Base-by-base conservation (phyloP, 2,113 vertebrate genomes). In the Macquaria ambigua region DNA sequence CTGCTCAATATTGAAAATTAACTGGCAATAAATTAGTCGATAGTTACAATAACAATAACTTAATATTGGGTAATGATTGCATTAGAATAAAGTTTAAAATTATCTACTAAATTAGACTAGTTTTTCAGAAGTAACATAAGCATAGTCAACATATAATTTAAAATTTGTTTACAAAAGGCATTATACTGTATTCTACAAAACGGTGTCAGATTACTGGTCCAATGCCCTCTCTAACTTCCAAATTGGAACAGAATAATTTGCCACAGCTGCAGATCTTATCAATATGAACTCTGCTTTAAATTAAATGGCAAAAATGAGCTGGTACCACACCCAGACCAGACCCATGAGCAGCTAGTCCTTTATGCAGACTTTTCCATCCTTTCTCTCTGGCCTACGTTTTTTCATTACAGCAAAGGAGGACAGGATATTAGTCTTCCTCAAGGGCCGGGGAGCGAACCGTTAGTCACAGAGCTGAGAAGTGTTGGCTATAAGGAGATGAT, bases 351-450 rank as follows among this genome's bases (percentile, higher is more conserved):
- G 66, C 50, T n/a, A 31, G 67, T 81, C 70, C 59, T 87, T 86
- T 88, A 62, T 85, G 67, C 73, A 64, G 31, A 76, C 23, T 66
- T 79, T 61, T 61, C 71, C 78, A 85, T 89, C 74, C 67, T 82
- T 86, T 86, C 66, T 82, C 58, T 78, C 74, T 58, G 69, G 55
- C 87, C 76, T 69, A 48, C 31, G 46, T 79, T 79, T 92, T 91
- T 91, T 93, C 87, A 93, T 94, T 93, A 94, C 81, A 74, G 83
- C 71, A 76, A 80, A 82, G 52, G 70, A 87, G 82, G 86, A 93
- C 93, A 93, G 92, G 91, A 92, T 92, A 94, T 94, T 92, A 92
- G 87, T 93, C 90, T 91, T 91, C 91, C 86, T 91, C 87, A 84
- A 79, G 85, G 87, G 87, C 90, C 41, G 25, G 67, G 52, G 78